phyloP scores from a whole-genome alignment of 2,113 vertebrate genomes.

The Antigone vipio region DNA sequence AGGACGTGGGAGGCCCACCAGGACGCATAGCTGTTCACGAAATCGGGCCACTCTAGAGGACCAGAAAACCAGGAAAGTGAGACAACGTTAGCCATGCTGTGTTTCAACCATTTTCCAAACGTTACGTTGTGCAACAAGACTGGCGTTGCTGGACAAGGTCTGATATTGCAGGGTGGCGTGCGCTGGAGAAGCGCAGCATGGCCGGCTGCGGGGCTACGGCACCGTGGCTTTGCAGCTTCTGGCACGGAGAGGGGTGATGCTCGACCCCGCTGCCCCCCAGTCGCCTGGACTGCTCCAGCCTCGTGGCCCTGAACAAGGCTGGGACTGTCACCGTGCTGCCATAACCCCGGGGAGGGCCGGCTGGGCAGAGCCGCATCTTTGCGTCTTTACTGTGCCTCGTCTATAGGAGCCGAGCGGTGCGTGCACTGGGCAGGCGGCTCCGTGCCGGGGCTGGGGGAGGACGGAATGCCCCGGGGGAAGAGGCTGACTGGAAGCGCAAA shows the following conservation, averaged over 20 bases:
- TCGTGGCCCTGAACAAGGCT: neutral
- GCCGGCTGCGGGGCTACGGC: neutral
- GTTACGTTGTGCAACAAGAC: no score
- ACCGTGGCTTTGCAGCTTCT: neutral
- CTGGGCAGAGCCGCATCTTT: neutral
- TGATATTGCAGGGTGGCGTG: rapidly evolving
- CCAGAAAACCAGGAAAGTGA: neutral
- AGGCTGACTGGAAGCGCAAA: neutral
- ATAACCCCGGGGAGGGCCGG: neutral
- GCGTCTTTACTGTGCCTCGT: no score
- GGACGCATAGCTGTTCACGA: slow-evolving; percentile 84
- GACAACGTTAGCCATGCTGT: neutral
- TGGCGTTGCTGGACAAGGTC: rapidly evolving
- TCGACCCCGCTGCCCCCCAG: neutral
- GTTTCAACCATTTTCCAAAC: neutral
- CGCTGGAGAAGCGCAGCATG: rapidly evolving
- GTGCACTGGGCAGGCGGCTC: neutral
- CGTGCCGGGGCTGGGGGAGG: neutral
- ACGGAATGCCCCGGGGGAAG: rapidly evolving
- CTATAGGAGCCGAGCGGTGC: rapidly evolving
- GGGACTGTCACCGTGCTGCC: neutral
- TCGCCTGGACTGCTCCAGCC: rapidly evolving
- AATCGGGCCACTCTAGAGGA: slow-evolving; percentile 84
- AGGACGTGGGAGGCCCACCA: slow-evolving; percentile 90
- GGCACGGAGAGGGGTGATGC: neutral